phyloP scores from a whole-genome alignment of 2,797 vertebrate genomes.

The Myripristis murdjan region DNA sequence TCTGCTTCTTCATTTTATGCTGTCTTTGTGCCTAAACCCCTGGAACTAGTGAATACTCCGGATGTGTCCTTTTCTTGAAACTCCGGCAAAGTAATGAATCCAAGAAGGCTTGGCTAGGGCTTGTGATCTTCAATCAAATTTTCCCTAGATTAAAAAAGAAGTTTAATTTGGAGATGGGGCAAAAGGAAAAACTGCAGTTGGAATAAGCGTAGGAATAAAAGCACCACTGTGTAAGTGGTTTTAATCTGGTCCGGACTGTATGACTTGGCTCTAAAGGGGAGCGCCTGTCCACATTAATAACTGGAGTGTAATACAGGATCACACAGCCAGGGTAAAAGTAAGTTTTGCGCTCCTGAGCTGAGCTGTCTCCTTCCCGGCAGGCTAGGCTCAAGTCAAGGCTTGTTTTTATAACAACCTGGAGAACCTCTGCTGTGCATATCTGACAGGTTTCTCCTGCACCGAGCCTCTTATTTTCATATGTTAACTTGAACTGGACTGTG shows the following conservation, averaged over 20 bases:
- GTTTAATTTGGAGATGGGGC: slow-evolving; percentile 66
- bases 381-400: slow-evolving; percentile 68
- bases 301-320: slow-evolving; percentile 53
- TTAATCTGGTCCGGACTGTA: slow-evolving; percentile 62
- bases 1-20: slow-evolving; percentile 36
- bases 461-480: slow-evolving; percentile 27
- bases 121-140: slow-evolving; percentile 60
- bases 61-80: slow-evolving; percentile 59
- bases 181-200: slow-evolving; percentile 64
- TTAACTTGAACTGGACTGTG: slow-evolving; percentile 7
- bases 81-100: slow-evolving; percentile 52
- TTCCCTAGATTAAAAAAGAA: slow-evolving; percentile 64
- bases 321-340: slow-evolving; percentile 52
- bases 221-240: slow-evolving; percentile 73
- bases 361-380: slow-evolving; percentile 44
- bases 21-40: slow-evolving; percentile 36
- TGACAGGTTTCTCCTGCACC: slow-evolving; percentile 27
- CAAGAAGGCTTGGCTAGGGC: slow-evolving; percentile 53
- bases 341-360: slow-evolving; percentile 50
- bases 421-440: slow-evolving; percentile 46
- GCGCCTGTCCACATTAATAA: slow-evolving; percentile 74
- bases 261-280: slow-evolving; percentile 55
- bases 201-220: slow-evolving; percentile 75
- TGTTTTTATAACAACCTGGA: slow-evolving; percentile 62
- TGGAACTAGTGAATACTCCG: slow-evolving; percentile 35